phyloP scores from a whole-genome alignment of 2,113 vertebrate species.

The Eira barbara region DNA sequence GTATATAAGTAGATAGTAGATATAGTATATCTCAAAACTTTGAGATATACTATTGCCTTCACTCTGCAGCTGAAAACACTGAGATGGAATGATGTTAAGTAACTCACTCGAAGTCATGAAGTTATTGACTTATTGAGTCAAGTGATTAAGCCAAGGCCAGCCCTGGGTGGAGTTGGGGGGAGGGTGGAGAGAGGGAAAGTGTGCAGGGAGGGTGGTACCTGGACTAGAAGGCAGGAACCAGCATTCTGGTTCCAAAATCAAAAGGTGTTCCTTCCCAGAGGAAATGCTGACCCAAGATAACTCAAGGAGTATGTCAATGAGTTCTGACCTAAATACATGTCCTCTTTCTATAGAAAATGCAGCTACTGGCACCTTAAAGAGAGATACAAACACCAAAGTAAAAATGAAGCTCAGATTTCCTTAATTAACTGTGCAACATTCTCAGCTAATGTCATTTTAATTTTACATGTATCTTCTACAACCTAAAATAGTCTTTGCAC shows the following conservation, averaged over 20 bases:
- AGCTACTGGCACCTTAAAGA: not conserved
- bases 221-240: not conserved
- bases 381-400: not conserved
- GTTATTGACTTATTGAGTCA: not conserved
- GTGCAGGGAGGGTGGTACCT: not conserved
- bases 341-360: not conserved
- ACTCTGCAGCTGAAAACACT: not conserved
- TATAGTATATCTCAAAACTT: not conserved
- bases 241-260: not conserved
- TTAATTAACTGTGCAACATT: slow-evolving; percentile 20
- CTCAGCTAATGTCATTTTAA: slow-evolving; percentile 2
- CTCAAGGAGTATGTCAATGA: not conserved
- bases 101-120: not conserved
- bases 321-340: not conserved
- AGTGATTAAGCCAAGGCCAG: not conserved
- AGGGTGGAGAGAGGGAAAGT: too few relatives aligned
- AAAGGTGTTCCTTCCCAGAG: not conserved
- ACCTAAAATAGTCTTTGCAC: slow-evolving; percentile 36
- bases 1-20: too few relatives aligned
- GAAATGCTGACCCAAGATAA: slow-evolving; percentile 3
- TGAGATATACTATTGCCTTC: not conserved
- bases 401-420: not conserved
- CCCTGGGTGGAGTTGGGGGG: too few relatives aligned
- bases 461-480: slow-evolving; percentile 15
- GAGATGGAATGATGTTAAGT: not conserved